Evolutionary conservation across 2,797 vertebrate species (phyloP).

Genomic region (Jordanella pulchra): DNA sequence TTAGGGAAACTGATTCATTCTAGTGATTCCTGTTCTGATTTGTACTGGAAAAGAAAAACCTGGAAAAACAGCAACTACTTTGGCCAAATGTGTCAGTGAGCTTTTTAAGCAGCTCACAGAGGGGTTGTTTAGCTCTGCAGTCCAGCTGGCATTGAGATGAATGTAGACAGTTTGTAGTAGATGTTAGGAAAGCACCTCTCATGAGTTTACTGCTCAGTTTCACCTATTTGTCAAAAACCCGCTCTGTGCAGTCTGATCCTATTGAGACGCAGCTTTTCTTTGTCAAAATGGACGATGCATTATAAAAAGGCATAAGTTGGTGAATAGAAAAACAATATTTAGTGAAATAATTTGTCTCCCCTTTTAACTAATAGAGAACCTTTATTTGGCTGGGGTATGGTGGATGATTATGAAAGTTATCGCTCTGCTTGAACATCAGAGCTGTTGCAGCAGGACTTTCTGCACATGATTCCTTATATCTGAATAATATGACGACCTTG

Average conservation of each 20-base stretch:
- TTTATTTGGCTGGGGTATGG: no score
- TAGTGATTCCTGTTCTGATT: conserved; percentile 42
- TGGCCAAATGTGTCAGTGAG: conserved; percentile 67
- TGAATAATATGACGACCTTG: no score
- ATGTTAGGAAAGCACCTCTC: not conserved
- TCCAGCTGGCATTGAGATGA: conserved; percentile 40
- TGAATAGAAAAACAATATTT: no score
- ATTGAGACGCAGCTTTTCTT: not conserved
- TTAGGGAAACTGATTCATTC: conserved; percentile 51
- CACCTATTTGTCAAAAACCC: not conserved
- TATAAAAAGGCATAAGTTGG: not conserved
- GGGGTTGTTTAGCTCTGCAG: conserved; percentile 34
- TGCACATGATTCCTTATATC: no score
- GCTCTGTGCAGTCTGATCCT: not conserved
- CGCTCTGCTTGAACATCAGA: no score
- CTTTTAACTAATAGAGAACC: no score
- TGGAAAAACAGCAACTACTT: conserved; percentile 13
- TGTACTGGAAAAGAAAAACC: conserved; percentile 18
- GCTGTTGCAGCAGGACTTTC: no score
- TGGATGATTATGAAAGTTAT: no score
- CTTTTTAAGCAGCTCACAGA: conserved; percentile 45
- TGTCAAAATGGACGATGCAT: not conserved
- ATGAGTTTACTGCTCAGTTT: conserved; percentile 5
- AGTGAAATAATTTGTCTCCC: no score
- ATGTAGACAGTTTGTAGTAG: conserved; percentile 48